Evolutionary conservation across 2,888 invertebrate genomes (phyloP), one percentile per base, ranked within the genome.

Genomic region (Alsophila aescularia): DNA sequence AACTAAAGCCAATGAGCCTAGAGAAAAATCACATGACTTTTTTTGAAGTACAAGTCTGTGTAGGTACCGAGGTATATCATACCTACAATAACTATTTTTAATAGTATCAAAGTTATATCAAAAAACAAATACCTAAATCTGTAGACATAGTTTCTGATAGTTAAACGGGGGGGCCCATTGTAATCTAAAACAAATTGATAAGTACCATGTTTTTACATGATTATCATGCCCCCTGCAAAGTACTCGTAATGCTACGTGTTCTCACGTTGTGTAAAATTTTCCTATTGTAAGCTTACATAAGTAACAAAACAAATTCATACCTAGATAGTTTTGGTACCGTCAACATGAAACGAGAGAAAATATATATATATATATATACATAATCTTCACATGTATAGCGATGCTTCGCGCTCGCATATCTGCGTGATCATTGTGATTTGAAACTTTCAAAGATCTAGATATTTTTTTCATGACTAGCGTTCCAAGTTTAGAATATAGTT

Each of bases 211-310:
- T 50, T 36, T 54, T 29, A 27, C 32, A 45, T 48, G n/a, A 16
- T 41, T 40, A 37, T 35, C 35, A 31, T 41, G 49, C 57, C 57
- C 57, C 57, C 57, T 41, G 50, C 55, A 44, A 56, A 51, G 44
- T n/a, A n/a, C n/a, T n/a, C n/a, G n/a, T 29, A 14, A 34, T 8
- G 21, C 29, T 31, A 55, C 15, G 16, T 36, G 29, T 41, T 32
- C 35, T 51, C 21, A 21, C 16, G 13, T 3, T 13, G 42, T 35
- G 37, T 50, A 47, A 56, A 56, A 56, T 50, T 56, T 56, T 56
- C 55, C 55, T 56, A 31, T 50, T 47, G 45, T 24, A 35, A 50
- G 43, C 37, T 49, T 32, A 39, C 15, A 10, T n/a, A 45, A 9
- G 21, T 13, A 37, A 12, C 40, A 51, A 45, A 50, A 51, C 56